Evolutionary conservation across 1,140 invertebrate species (phyloP).

Genomic region (Branchinecta lindahli): DNA sequence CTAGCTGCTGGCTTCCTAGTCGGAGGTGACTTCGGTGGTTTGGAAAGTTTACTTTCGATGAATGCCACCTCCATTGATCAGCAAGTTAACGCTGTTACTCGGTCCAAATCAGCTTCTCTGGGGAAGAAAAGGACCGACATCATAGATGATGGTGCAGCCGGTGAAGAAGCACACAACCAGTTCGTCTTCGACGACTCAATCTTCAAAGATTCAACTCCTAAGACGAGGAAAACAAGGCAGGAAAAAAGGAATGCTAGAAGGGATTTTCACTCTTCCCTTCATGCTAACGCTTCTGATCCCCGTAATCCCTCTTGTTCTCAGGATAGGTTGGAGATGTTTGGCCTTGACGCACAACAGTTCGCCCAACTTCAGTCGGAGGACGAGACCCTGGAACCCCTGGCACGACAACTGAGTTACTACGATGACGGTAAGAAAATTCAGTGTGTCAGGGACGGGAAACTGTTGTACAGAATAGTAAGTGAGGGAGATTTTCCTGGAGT

Average conservation of each 20-base stretch:
- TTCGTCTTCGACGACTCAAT: too few relatives aligned
- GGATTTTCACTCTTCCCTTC: not conserved
- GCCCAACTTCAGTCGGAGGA: not conserved
- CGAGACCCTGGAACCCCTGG: not conserved
- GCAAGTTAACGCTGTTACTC: not conserved
- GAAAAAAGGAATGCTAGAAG: not conserved
- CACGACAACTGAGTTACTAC: not conserved
- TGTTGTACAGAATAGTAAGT: not conserved
- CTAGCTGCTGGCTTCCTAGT: not conserved
- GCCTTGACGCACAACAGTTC: not conserved
- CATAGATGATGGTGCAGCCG: not conserved
- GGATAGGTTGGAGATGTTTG: not conserved
- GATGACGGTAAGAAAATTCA: not conserved
- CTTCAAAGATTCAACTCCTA: too few relatives aligned
- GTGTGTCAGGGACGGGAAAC: not conserved
- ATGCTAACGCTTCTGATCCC: not conserved
- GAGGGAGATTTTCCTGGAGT: not conserved
- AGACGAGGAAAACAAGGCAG: not conserved
- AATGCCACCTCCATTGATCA: not conserved
- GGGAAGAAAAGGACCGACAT: not conserved
- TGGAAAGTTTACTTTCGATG: not conserved
- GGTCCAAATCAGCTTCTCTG: not conserved
- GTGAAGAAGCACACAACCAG: too few relatives aligned
- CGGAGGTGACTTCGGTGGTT: not conserved
- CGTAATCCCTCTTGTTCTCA: not conserved